Conservation (phyloP, 2,797 vertebrate genomes). For the Alcedo atthis region DNA sequence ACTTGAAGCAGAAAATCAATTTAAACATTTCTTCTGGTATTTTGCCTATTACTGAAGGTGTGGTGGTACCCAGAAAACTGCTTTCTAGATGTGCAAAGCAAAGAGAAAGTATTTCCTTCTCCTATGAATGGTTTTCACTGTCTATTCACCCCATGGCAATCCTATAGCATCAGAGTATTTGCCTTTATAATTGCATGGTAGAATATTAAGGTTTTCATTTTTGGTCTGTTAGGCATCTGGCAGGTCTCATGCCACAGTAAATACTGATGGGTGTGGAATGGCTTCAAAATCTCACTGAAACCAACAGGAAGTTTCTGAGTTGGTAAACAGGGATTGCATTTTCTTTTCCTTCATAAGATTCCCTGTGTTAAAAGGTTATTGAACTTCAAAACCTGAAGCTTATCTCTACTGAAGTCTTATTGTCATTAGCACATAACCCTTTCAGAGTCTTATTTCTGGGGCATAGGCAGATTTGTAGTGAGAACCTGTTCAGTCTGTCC, state of each 20-base stretch:
- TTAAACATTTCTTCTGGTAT: neutral
- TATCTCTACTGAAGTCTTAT: neutral
- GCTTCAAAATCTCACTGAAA: conserved; percentile 7
- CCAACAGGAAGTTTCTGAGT: neutral
- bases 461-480: neutral
- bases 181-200: neutral
- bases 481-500: neutral
- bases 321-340: neutral
- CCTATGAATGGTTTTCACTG: neutral
- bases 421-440: neutral
- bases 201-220: neutral
- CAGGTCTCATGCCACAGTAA: neutral
- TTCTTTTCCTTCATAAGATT: neutral
- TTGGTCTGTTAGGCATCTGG: neutral
- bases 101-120: neutral
- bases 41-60: neutral
- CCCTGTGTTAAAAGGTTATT: neutral
- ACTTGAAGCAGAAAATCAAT: neutral
- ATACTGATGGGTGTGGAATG: neutral
- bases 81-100: neutral
- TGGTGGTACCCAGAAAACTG: neutral
- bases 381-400: neutral
- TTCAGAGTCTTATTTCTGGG: neutral
- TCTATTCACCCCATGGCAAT: neutral
- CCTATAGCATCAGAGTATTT: neutral